Evolutionary conservation across 2,113 vertebrate genomes (phyloP), one percentile per base, ranked within the genome.

Genomic region (Pterophyllum scalare): DNA sequence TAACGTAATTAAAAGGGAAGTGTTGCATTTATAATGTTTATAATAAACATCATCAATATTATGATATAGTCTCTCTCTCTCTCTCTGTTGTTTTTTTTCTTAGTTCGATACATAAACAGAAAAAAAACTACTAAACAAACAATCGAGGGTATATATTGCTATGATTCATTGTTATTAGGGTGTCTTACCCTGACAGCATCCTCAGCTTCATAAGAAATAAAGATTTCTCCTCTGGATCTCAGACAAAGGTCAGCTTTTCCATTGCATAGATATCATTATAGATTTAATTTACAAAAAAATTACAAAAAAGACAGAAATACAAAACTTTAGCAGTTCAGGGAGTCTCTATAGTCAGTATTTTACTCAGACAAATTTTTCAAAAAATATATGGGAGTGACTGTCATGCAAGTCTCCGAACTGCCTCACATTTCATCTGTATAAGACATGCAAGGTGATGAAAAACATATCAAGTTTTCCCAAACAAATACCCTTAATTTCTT

Each of bases 1-100:
- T 17, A 49, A 49, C 46, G 17, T 13, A 14, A 17, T 49, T 19
- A 52, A 19, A 52, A 19, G 46, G 15, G 5, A 49, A 17, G 11
- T 49, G 5, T 12, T 7, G 6, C 6, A 17, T 49, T 17, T 6
- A 15, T 6, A 17, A 6, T 49, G 46, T 49, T 15, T 52, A 70
- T 40, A 49, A 49, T 49, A 70, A 28, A 70, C 26, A 3, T 28
- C 9, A 70, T 49, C 65, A 49, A 28, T 12, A 70, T 70, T 28
- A 49, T 10, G 0, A 43, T 43, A 6, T n/a, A 24, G 7, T 35
- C 6, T 35, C 35, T 35, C 35, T 26, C 0, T 17, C 35, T 65
- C n/a, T 0, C 12, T n/a, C n/a, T n/a, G n/a, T n/a, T n/a, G n/a
- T 62, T 22, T 40, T 24, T 65, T 65, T 65, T 43, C 24, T 4